Conservation (phyloP, 2,113 vertebrate genomes). For the Labeo rohita region DNA sequence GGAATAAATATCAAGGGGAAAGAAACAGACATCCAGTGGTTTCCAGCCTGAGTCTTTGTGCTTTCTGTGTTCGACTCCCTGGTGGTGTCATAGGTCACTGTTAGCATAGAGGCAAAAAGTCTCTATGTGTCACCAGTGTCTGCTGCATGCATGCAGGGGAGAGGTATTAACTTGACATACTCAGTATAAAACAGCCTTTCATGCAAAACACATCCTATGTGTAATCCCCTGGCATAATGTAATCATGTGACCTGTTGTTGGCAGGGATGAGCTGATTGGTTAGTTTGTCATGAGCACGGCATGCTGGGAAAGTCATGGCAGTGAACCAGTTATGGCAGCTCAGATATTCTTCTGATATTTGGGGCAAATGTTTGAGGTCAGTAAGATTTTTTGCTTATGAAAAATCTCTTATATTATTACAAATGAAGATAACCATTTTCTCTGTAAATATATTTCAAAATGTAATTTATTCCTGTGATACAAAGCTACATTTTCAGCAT, state of each 20-base stretch:
- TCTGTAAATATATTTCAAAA: neutral
- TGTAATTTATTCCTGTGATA: neutral
- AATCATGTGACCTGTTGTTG: conserved; percentile 41
- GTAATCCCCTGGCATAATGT: conserved; percentile 30
- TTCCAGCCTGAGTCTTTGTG: conserved; percentile 52
- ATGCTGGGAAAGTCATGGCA: conserved; percentile 55
- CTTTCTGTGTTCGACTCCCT: conserved; percentile 42
- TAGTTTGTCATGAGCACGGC: conserved; percentile 25
- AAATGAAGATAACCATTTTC: neutral
- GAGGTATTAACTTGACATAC: conserved; percentile 23
- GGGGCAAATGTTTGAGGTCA: neutral
- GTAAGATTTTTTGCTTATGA: neutral
- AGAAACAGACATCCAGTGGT: conserved; percentile 34
- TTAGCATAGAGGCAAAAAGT: conserved; percentile 29
- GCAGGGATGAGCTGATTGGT: conserved; percentile 46
- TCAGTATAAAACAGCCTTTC: conserved; percentile 43
- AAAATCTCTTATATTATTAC: neutral
- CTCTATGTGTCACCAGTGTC: conserved; percentile 21
- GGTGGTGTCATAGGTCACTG: neutral
- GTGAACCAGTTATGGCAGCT: conserved; percentile 52
- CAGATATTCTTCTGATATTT: neutral
- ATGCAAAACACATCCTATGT: conserved; percentile 48
- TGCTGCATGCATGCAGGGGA: conserved; percentile 42
- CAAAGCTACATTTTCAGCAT: neutral
- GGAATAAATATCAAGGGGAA: conserved; percentile 6